Percentiles rank a stretch among this genome's conserved stretches.
phyloP scores from a whole-genome alignment of 2,113 vertebrate species.

The Platichthys flesus region DNA sequence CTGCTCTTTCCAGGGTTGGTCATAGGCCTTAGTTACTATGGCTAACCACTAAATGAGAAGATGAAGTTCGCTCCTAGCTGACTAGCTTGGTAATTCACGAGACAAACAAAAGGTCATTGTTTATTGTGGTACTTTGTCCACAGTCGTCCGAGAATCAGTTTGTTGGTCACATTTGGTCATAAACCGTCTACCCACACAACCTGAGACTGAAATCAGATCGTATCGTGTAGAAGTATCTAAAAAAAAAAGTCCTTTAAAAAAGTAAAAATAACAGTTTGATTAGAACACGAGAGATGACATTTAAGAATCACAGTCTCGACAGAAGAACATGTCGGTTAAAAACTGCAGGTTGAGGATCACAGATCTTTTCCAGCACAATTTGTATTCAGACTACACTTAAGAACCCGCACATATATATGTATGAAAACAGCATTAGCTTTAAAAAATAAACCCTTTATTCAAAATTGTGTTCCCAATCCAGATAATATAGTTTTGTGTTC shows the following conservation, averaged over 20 bases:
- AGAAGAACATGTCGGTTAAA: conserved; percentile 12
- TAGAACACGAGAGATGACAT: conserved; percentile 20
- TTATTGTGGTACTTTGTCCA: no score
- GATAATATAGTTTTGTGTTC: conserved; percentile 19
- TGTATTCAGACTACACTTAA: neutral
- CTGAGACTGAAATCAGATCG: no score
- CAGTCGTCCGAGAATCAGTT: neutral
- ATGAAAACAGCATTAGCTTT: conserved; percentile 21
- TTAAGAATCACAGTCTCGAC: conserved; percentile 52
- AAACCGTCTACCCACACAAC: neutral
- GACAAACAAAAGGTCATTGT: conserved; percentile 5
- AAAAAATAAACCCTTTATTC: conserved; percentile 33
- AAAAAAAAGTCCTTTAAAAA: no score
- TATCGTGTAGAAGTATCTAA: neutral
- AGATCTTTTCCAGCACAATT: conserved; percentile 12
- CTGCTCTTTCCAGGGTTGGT: conserved; percentile 5
- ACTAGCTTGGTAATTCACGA: conserved; percentile 7
- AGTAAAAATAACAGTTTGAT: conserved; percentile 19
- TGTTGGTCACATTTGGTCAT: conserved; percentile 30
- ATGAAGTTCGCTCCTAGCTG: neutral
- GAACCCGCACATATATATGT: neutral
- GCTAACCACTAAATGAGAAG: neutral
- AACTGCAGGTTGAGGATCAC: conserved; percentile 19
- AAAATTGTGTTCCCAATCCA: conserved; percentile 35
- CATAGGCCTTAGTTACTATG: neutral